Evolutionary conservation across 2,888 invertebrate species (phyloP), one percentile per base, ranked within the genome.

Genomic region (Tinea semifulvella): DNA sequence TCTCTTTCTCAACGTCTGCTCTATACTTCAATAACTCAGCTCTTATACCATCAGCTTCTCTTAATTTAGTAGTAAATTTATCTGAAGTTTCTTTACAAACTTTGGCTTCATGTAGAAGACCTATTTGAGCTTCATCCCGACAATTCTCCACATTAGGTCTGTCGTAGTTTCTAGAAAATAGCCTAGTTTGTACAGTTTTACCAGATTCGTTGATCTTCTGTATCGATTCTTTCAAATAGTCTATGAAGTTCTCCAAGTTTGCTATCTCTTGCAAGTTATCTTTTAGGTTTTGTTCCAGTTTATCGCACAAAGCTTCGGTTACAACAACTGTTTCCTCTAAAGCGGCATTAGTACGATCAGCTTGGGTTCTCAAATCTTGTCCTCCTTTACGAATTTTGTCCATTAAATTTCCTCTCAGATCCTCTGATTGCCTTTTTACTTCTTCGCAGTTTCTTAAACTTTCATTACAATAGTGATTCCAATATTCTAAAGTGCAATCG

Each of bases 131-230:
- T 16, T 84, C 83, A 67, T 96, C 96, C 43, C 92, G 83, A 58
- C 94, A 94, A 57, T 90, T 90, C 62, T 96, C 96, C 1, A 91
- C 91, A 46, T 90, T 86, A 0, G 90, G 90, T 6, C 96, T 82
- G 44, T 74, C 75, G 43, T 81, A 79, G 46, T 87, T 83, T 47
- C 94, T 84, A 56, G 86, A 86, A 56, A 90, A 85, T 48, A 96
- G 80, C 40, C 95, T 84, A 0, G 94, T 93, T 70, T 94, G 94
- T 0, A 90, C 91, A 35, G 92, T 85, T 65, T 95, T 96, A 79
- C 91, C 85, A 2, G 89, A 86, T 20, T 85, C 81, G 56, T 92
- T 89, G 52, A 92, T 84, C 55, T 88, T 85, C 45, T 88, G 80
- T 8, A 93, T 80, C 0, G 88, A 85, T 5, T 83, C 84, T 50